These are phyloP conservation scores for Nematostella vectensis DNA, from an alignment of 92 coral and sea anemone genomes.

Conservation along the genomic window DNA sequence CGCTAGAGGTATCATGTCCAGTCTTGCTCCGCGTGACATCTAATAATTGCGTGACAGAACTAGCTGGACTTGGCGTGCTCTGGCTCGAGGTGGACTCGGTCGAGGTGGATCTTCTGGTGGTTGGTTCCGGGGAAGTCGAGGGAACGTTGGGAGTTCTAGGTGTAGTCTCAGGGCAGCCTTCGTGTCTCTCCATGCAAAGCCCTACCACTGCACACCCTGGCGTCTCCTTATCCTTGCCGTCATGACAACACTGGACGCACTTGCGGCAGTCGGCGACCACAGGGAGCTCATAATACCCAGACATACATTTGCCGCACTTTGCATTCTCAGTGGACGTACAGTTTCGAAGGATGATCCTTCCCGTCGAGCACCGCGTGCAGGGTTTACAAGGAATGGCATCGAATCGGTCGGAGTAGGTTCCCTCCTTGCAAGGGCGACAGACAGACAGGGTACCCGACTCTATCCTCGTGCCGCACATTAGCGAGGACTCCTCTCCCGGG, in stretches of 20 bases:
- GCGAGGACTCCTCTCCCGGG: too few species aligned
- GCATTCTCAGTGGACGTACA: constrained; percentile 29
- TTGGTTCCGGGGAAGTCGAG: too few species aligned
- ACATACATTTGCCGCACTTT: constrained; percentile 18
- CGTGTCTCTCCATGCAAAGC: constrained; percentile 16
- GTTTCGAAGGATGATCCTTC: constrained; percentile 6
- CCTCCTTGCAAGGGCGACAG: too few species aligned
- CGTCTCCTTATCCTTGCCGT: constrained; percentile 22
- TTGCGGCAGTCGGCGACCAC: constrained; percentile 17
- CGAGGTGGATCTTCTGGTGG: too few species aligned
- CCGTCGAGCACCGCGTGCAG: constrained; percentile 37
- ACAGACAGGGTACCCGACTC: too few species aligned
- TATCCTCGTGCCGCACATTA: too few species aligned
- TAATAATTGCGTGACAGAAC: too few species aligned
- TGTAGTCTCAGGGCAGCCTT: constrained; percentile 5
- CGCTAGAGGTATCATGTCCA: too few species aligned
- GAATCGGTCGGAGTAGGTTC: constrained; percentile 21
- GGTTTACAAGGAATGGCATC: constrained; percentile 24
- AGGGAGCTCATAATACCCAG: constrained; percentile 12
- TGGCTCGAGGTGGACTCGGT: too few species aligned
- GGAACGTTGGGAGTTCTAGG: background rate
- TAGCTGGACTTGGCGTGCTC: too few species aligned
- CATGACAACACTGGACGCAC: constrained; percentile 31
- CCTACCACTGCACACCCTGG: constrained; percentile 19
- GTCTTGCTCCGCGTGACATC: too few species aligned